Evolutionary conservation across 2,888 invertebrate genomes (phyloP).

Genomic region (Chouioia cunea): DNA sequence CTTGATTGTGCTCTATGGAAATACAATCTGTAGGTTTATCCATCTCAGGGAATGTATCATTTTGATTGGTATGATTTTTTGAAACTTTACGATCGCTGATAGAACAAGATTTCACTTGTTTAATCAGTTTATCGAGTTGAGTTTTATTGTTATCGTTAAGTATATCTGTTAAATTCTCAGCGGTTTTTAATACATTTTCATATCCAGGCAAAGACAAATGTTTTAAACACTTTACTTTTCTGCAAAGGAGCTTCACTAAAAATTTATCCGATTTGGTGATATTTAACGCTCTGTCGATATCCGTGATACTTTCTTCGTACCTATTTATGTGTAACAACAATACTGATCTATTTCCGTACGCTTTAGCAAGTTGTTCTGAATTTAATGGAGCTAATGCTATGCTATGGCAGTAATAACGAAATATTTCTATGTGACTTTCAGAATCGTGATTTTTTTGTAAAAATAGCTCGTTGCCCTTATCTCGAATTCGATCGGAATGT

Average conservation of each 20-base stretch:
- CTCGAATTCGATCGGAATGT: neutral
- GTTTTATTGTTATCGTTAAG: neutral
- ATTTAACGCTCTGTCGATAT: conserved; percentile 76
- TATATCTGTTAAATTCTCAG: neutral
- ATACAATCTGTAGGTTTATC: conserved; percentile 57
- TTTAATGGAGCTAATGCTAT: conserved; percentile 74
- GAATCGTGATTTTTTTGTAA: conserved; percentile 53
- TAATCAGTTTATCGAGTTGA: neutral
- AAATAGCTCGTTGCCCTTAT: conserved; percentile 73
- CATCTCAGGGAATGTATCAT: too few species aligned
- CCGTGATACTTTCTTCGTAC: conserved; percentile 76
- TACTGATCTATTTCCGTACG: conserved; percentile 83
- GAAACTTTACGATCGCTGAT: too few species aligned
- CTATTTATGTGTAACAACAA: conserved; percentile 76
- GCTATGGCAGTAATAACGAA: conserved; percentile 74
- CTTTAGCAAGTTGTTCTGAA: conserved; percentile 75
- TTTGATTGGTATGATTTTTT: too few species aligned
- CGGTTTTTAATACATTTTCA: neutral
- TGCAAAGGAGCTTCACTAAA: conserved; percentile 73
- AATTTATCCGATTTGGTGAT: conserved; percentile 67
- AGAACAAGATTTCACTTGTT: neutral
- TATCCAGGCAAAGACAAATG: conserved; percentile 46
- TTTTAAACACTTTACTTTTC: conserved; percentile 71
- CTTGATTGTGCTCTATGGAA: conserved; percentile 71
- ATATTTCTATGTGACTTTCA: conserved; percentile 54